Evolutionary conservation across 2,888 invertebrate genomes (phyloP).

Genomic region (Plagodis dolabraria): DNA sequence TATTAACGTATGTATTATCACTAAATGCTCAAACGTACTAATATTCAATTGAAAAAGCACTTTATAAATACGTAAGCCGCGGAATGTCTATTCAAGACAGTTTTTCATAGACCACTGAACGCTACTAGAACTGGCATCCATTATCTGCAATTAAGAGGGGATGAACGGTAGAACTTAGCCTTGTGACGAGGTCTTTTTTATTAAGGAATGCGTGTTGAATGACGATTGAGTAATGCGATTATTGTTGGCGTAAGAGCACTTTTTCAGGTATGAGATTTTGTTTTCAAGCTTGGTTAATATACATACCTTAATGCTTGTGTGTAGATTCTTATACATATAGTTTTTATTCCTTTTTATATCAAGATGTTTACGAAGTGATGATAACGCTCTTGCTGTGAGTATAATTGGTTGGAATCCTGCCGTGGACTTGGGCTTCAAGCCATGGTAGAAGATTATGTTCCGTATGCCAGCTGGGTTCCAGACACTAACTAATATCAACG

Average conservation of each 20-base stretch:
- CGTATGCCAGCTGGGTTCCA: no score
- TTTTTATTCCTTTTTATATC: no score
- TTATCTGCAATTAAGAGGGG: slow-evolving; percentile 34
- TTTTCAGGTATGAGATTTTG: background rate
- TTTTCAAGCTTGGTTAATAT: no score
- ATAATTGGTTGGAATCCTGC: no score
- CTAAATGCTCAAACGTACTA: slow-evolving; percentile 1
- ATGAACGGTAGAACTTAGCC: slow-evolving; percentile 16
- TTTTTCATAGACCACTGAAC: slow-evolving; percentile 47
- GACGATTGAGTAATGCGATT: slow-evolving; percentile 2
- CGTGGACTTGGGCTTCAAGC: no score
- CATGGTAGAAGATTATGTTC: no score
- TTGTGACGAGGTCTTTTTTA: slow-evolving; percentile 14
- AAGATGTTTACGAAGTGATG: no score
- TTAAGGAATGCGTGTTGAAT: slow-evolving; percentile 4
- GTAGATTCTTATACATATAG: no score
- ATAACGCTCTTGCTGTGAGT: no score
- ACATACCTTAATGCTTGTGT: no score
- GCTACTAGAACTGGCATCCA: slow-evolving; percentile 37
- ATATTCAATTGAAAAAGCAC: background rate
- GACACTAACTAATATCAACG: no score
- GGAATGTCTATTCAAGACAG: slow-evolving; percentile 39
- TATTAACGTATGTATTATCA: slow-evolving; percentile 2
- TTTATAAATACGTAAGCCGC: slow-evolving; percentile 11
- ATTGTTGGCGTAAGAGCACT: background rate